Evolutionary conservation across 1,140 invertebrate genomes (phyloP).

Genomic region (Diorhabda sublineata): DNA sequence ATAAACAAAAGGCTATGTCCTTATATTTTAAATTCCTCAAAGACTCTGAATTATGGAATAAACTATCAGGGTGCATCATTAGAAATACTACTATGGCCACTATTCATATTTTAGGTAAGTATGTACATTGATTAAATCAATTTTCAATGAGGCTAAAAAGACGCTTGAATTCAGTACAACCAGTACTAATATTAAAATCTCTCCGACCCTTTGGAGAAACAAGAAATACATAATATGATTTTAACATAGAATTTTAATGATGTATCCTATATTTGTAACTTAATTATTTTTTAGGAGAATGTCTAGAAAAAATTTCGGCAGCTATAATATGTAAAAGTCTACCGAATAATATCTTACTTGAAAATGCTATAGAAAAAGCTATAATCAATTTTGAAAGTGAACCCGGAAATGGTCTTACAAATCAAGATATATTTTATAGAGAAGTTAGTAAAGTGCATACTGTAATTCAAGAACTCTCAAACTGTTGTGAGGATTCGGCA

Average conservation of each 20-base stretch:
- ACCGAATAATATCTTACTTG: conserved; percentile 56
- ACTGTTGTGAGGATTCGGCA: conserved; percentile 52
- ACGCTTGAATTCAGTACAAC: neutral
- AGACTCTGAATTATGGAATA: conserved; percentile 66
- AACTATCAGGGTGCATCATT: conserved; percentile 43
- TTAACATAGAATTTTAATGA: neutral
- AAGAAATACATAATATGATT: too few species aligned
- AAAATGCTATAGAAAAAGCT: conserved; percentile 56
- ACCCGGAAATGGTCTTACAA: conserved; percentile 55
- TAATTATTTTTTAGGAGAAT: conserved; percentile 53
- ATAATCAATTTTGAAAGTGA: conserved; percentile 50
- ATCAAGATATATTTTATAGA: conserved; percentile 69
- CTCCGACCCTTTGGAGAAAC: too few species aligned
- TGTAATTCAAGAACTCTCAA: conserved; percentile 53
- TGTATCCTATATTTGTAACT: neutral
- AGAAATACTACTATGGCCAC: conserved; percentile 59
- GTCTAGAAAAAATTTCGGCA: conserved; percentile 67
- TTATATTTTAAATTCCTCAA: conserved; percentile 75
- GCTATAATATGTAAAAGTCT: conserved; percentile 65
- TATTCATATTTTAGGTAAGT: conserved; percentile 63
- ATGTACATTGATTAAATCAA: neutral
- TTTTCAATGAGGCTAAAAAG: neutral
- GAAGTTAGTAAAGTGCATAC: conserved; percentile 58
- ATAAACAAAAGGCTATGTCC: conserved; percentile 77
- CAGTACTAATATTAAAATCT: neutral